A percentile compares a stretch with the other conserved stretches of the same genome.
These are phyloP conservation scores for Drosophila varians DNA, from an alignment of 1,140 invertebrate species.

Conservation along the genomic window DNA sequence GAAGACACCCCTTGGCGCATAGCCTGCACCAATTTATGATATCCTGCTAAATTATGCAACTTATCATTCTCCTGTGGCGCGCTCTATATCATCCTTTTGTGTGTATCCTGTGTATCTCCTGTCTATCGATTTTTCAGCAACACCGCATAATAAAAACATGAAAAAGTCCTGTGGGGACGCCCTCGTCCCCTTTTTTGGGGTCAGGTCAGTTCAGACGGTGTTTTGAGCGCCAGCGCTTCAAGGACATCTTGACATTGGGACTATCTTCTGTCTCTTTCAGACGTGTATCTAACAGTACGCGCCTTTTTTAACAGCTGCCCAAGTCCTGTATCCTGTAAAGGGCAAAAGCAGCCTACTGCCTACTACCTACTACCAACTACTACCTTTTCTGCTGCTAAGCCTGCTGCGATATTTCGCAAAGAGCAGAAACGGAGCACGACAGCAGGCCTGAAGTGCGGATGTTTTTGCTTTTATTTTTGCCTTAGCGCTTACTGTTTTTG, in stretches of 20 bases:
- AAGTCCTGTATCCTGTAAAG: background rate
- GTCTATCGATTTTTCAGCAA: conserved; percentile 62
- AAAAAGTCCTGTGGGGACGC: conserved; percentile 6
- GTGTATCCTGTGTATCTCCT: conserved; percentile 42
- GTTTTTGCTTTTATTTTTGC: conserved; percentile 6
- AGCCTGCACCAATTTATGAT: conserved; percentile 63
- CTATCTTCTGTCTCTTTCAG: background rate
- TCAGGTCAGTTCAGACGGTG: conserved; percentile 51
- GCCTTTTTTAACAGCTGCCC: conserved; percentile 45
- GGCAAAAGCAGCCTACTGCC: too few relatives aligned
- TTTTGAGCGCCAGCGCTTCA: conserved; percentile 32
- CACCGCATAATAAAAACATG: conserved; percentile 28
- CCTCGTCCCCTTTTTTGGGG: conserved; percentile 20
- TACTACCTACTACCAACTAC: background rate
- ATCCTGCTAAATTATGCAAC: conserved; percentile 78
- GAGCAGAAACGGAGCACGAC: conserved; percentile 14
- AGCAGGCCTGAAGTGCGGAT: conserved; percentile 12
- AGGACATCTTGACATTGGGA: conserved; percentile 66
- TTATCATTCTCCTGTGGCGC: conserved; percentile 59
- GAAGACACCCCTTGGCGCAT: conserved; percentile 5
- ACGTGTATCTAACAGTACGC: conserved; percentile 2
- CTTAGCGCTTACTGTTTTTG: conserved; percentile 12
- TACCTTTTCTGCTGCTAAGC: conserved; percentile 23
- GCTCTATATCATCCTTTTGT: conserved; percentile 18
- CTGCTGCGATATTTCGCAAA: conserved; percentile 52